Conservation (phyloP, 2,888 invertebrate genomes). For the Sthenelais limicola region DNA sequence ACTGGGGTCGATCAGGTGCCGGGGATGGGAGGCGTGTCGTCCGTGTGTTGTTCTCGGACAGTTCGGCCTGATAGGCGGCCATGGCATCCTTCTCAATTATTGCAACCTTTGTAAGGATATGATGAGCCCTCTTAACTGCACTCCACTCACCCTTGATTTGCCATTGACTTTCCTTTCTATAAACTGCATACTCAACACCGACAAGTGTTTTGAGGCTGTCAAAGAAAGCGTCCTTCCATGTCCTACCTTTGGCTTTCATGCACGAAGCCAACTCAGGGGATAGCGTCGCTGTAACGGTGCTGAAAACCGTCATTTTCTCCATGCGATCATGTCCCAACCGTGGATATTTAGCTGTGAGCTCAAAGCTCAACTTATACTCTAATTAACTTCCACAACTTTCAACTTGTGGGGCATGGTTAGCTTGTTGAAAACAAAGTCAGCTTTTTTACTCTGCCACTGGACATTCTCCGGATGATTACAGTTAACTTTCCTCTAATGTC, state of each 20-base stretch:
- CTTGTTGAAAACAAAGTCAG: too few species aligned
- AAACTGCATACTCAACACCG: conserved; percentile 19
- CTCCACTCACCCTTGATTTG: conserved; percentile 24
- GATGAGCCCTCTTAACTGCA: conserved; percentile 11
- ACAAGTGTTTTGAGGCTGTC: conserved; percentile 19
- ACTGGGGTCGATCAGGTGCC: too few species aligned
- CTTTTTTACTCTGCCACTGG: too few species aligned
- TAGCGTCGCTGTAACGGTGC: conserved; percentile 27
- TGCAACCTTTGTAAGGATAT: conserved; percentile 13
- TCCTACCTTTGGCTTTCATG: conserved; percentile 34
- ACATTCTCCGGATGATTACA: too few species aligned
- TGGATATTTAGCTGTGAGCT: too few species aligned
- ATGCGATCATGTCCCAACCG: too few species aligned
- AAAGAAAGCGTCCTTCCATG: conserved; percentile 29
- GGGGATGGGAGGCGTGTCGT: not conserved
- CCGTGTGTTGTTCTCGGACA: conserved; percentile 1
- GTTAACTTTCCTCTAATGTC: too few species aligned
- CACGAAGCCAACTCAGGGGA: conserved; percentile 29
- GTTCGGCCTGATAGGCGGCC: conserved; percentile 17
- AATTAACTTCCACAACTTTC: too few species aligned
- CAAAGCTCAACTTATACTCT: too few species aligned
- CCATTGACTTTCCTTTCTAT: conserved; percentile 29
- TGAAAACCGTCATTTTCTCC: conserved; percentile 31
- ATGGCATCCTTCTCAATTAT: conserved; percentile 31
- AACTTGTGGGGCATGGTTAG: too few species aligned